Percentiles rank a stretch among this genome's conserved stretches.
Conservation (phyloP, 2,888 invertebrate genomes). For the Acholoe squamosa region DNA sequence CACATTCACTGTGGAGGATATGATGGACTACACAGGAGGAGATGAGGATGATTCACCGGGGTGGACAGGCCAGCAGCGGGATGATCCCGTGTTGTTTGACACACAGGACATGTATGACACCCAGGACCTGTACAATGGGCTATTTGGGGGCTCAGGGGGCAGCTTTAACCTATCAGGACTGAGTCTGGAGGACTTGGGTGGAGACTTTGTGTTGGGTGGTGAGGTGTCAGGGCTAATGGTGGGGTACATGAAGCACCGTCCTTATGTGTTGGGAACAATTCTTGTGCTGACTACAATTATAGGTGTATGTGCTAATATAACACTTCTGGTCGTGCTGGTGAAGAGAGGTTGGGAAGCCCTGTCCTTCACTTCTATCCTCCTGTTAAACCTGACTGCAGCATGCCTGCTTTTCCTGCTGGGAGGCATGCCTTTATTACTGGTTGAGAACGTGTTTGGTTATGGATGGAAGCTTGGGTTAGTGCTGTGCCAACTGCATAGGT, state of each 20-base stretch:
- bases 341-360: not conserved
- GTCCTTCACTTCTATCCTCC: conserved; percentile 26
- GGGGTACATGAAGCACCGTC: conserved; percentile 49
- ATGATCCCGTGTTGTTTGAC: conserved; percentile 15
- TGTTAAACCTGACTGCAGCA: conserved; percentile 32
- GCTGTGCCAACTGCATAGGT: conserved; percentile 46
- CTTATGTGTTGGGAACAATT: conserved; percentile 31
- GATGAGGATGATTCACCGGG: not conserved
- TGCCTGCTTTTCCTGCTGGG: conserved; percentile 59
- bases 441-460: conserved; percentile 62
- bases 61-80: not conserved
- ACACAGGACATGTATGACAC: conserved; percentile 7
- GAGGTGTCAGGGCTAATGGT: conserved; percentile 24
- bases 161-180: not conserved
- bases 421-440: conserved; percentile 56
- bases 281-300: conserved; percentile 33
- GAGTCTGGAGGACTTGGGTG: not conserved
- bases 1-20: conserved; percentile 23
- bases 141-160: not conserved
- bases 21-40: conserved; percentile 32
- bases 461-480: conserved; percentile 52
- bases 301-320: conserved; percentile 18
- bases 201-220: conserved; percentile 47
- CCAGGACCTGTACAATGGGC: not conserved
- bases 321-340: not conserved